phyloP scores from a whole-genome alignment of 1,140 invertebrate genomes.

The Holcopasites calliopsidis region DNA sequence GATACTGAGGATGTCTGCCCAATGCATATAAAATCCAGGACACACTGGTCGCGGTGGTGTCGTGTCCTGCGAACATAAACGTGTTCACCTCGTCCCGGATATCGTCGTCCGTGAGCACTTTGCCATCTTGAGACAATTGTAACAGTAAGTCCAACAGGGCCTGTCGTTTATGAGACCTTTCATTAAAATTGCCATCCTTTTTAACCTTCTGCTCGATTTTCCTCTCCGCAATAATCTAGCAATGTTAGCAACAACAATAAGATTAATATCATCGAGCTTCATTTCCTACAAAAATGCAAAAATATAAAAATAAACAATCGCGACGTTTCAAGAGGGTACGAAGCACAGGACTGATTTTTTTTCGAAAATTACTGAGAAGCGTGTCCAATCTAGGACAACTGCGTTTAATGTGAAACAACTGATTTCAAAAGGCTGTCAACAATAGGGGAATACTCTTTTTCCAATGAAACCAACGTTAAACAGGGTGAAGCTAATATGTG shows the following conservation, averaged over 20 bases:
- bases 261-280: background rate
- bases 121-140: constrained; percentile 75
- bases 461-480: too few relatives aligned
- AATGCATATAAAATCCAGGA: constrained; percentile 80
- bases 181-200: constrained; percentile 56
- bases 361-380: too few relatives aligned
- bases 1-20: constrained; percentile 79
- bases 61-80: constrained; percentile 85
- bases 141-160: constrained; percentile 84
- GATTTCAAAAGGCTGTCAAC: too few relatives aligned
- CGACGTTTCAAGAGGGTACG: too few relatives aligned
- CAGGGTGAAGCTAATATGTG: too few relatives aligned
- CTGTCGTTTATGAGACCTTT: constrained; percentile 71
- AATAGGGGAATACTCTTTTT: too few relatives aligned
- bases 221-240: constrained; percentile 76
- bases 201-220: constrained; percentile 69
- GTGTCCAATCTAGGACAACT: too few relatives aligned
- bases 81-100: constrained; percentile 84
- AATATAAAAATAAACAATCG: background rate
- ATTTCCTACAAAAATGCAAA: background rate
- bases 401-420: too few relatives aligned
- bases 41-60: constrained; percentile 81
- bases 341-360: too few relatives aligned
- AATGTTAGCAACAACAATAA: background rate
- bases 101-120: constrained; percentile 70